These are phyloP conservation scores for Sitobion miscanthi DNA, from an alignment of 1,140 invertebrate species.

Conservation along the genomic window DNA sequence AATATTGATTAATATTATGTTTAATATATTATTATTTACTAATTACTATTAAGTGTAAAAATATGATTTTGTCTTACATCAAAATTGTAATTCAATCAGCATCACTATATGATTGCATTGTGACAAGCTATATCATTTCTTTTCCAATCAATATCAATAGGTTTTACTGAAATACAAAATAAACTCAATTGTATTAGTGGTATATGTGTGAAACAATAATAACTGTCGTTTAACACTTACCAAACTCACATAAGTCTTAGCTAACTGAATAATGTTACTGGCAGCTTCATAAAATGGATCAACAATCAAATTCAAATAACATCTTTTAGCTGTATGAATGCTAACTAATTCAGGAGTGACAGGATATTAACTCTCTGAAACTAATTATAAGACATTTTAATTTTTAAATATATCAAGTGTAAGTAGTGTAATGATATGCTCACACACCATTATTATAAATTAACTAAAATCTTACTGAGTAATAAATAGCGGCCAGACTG, in stretches of 20 bases:
- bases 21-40: background rate
- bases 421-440: background rate
- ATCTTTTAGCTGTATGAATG: conserved; percentile 83
- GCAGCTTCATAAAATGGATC: conserved; percentile 98
- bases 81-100: conserved; percentile 85
- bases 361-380: conserved; percentile 94
- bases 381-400: background rate
- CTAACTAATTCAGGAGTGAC: conserved; percentile 97
- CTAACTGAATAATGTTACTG: conserved; percentile 97
- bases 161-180: conserved; percentile 75
- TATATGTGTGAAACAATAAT: too few species aligned
- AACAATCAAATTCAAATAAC: conserved; percentile 76
- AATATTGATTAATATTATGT: background rate
- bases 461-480: too few species aligned
- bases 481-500: too few species aligned
- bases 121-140: conserved; percentile 87
- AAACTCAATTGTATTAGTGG: too few species aligned
- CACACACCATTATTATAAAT: too few species aligned
- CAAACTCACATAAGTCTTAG: conserved; percentile 80
- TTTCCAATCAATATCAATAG: conserved; percentile 89
- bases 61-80: conserved; percentile 73
- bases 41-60: background rate
- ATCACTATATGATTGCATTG: conserved; percentile 94
- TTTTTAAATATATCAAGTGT: background rate
- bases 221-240: conserved; percentile 64